phyloP scores from a whole-genome alignment of 2,797 vertebrate species.

The Chelmon rostratus region DNA sequence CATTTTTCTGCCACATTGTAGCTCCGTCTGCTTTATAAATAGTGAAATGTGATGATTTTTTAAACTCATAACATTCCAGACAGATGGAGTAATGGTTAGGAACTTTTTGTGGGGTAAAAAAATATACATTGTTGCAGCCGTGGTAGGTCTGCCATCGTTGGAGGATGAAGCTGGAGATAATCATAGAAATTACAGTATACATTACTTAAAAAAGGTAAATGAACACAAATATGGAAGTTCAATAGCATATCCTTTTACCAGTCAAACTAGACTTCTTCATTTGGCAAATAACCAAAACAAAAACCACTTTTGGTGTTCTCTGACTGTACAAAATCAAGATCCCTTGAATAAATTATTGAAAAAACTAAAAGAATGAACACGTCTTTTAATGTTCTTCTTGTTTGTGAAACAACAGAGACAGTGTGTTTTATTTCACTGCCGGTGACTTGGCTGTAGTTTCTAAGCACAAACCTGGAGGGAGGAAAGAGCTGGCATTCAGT shows the following conservation, averaged over 20 bases:
- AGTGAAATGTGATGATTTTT: slow-evolving; percentile 14
- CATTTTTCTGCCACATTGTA: slow-evolving; percentile 18
- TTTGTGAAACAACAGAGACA: slow-evolving; percentile 54
- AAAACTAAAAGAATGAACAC: neutral
- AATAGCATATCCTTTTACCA: neutral
- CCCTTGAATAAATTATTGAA: neutral
- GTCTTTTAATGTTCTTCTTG: slow-evolving; percentile 11
- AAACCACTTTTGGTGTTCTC: neutral
- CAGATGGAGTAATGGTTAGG: slow-evolving; percentile 31
- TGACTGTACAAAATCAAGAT: slow-evolving; percentile 7
- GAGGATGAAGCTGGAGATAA: neutral
- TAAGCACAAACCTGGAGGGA: slow-evolving; percentile 57
- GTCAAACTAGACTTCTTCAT: neutral
- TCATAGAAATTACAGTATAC: neutral
- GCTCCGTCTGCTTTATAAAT: slow-evolving; percentile 6
- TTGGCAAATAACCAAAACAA: neutral
- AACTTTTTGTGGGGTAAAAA: neutral
- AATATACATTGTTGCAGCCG: neutral
- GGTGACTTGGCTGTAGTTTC: slow-evolving; percentile 54
- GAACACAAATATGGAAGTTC: neutral
- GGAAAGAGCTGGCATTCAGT: slow-evolving; percentile 62
- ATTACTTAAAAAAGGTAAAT: neutral
- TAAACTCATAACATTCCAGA: slow-evolving; percentile 37
- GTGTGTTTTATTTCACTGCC: slow-evolving; percentile 60
- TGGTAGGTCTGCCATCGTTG: neutral